Evolutionary conservation across 2,113 vertebrate species (phyloP), one percentile per base, ranked within the genome.

Genomic region (Urocolius indicus): DNA sequence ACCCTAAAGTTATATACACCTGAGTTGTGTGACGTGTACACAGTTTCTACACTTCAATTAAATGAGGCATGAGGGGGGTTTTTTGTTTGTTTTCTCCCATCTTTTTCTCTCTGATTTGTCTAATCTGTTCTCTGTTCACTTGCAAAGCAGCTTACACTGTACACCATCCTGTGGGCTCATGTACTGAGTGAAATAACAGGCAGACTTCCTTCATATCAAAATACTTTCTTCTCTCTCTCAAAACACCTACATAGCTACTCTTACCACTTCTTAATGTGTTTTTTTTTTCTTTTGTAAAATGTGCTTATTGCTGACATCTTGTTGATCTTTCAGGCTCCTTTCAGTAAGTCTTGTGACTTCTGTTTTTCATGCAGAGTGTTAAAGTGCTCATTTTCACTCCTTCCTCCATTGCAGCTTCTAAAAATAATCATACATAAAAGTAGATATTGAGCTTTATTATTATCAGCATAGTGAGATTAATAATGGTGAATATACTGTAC

Each of bases 341-440:
- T 72, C 49, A 32, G 49, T 63, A 77, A 73, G 16, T 51, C 68
- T 87, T 73, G 26, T 74, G 32, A 36, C 41, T 85, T 87, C 23
- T 57, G 11, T 45, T 91, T 81, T 55, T 83, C 24, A 6, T n/a
- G 19, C n/a, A 72, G 30, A 6, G 18, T 48, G 36, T 79, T 80
- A 65, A 46, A 55, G 27, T 54, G 52, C 7, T 55, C 26, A 27
- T 80, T 95, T 38, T 5, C 18, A 61, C 74, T 78, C 23, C 78
- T 87, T 84, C 57, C 36, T 89, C 68, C 55, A 45, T 17, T 92
- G 43, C 38, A 86, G n/a, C 72, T 65, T 94, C 90, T 90, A 94
- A 96, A 96, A 93, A 87, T 87, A 96, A 95, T 91, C 52, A 74
- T 12, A 85, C 59, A n/a, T 85, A 75, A 90, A 96, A 90, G 67